A percentile compares a stretch with the other conserved stretches of the same genome.
phyloP scores from a whole-genome alignment of 2,888 invertebrate species.

The Zonitis immaculata region DNA sequence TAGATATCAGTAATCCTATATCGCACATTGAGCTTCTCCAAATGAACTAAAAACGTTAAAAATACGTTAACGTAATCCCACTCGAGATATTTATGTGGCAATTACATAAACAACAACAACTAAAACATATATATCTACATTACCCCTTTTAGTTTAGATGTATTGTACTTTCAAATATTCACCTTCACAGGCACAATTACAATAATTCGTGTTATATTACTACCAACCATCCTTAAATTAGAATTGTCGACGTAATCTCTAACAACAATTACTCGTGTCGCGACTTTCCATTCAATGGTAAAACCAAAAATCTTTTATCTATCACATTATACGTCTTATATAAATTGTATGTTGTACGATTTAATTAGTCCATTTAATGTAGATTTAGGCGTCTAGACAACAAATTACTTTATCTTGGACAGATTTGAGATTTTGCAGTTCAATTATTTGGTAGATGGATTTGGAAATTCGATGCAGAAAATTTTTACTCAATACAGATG shows the following conservation, averaged over 20 bases:
- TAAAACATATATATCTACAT: conserved; percentile 13
- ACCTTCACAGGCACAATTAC: conserved; percentile 14
- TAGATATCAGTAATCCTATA: conserved; percentile 13
- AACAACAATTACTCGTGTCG: not conserved
- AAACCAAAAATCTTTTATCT: not conserved
- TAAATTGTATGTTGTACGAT: not conserved
- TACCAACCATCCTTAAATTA: not conserved
- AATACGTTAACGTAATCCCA: conserved; percentile 17
- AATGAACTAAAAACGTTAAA: conserved; percentile 19
- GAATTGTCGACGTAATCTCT: not conserved
- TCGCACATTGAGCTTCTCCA: conserved; percentile 18
- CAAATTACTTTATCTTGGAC: not conserved
- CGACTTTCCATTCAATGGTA: not conserved
- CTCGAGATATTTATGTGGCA: conserved; percentile 22
- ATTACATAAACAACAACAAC: conserved; percentile 19
- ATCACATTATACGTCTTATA: too few species aligned
- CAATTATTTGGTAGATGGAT: too few species aligned
- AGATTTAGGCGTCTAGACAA: not conserved
- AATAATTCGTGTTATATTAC: conserved; percentile 18
- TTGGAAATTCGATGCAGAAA: too few species aligned
- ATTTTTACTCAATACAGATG: too few species aligned
- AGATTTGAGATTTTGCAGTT: too few species aligned
- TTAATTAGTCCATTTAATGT: not conserved
- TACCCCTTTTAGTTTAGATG: conserved; percentile 11
- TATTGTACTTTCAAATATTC: conserved; percentile 16